These are phyloP conservation scores for Crematogaster levior DNA, from an alignment of 2,888 invertebrate species.

Conservation along the genomic window DNA sequence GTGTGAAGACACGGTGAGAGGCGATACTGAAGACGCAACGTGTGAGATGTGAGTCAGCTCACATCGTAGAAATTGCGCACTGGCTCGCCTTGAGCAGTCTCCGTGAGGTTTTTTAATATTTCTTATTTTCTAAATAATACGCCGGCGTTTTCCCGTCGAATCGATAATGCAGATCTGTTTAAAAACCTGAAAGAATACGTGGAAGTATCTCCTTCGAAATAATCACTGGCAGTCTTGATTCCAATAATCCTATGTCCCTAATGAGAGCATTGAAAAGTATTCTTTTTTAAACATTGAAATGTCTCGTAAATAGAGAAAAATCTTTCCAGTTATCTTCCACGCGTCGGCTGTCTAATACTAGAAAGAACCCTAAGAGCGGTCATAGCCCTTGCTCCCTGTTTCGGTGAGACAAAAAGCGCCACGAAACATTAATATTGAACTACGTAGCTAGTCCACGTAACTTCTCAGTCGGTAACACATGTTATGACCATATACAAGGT, in stretches of 20 bases:
- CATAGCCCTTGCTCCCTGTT: no score
- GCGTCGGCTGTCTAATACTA: constrained; percentile 13
- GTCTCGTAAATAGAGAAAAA: background rate
- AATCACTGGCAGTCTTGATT: background rate
- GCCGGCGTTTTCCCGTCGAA: constrained; percentile 42
- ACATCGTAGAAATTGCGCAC: constrained; percentile 54
- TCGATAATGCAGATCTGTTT: constrained; percentile 52
- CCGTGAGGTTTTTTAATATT: constrained; percentile 6
- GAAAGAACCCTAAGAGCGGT: no score
- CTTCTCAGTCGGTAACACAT: no score
- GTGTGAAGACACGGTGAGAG: constrained; percentile 61
- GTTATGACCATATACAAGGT: no score
- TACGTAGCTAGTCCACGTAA: no score
- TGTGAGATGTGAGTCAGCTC: constrained; percentile 53
- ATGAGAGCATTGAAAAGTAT: background rate
- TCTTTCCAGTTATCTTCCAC: constrained; percentile 36
- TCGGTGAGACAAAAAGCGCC: no score
- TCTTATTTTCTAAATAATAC: constrained; percentile 58
- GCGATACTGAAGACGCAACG: constrained; percentile 47
- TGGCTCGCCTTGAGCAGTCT: constrained; percentile 65
- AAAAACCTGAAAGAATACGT: background rate
- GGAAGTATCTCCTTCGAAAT: background rate
- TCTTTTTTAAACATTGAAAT: background rate
- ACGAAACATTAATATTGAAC: no score
- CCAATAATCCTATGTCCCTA: background rate